These are phyloP conservation scores for Rhynchomys soricoides DNA, from an alignment of 2,113 vertebrate species.

Conservation along the genomic window DNA sequence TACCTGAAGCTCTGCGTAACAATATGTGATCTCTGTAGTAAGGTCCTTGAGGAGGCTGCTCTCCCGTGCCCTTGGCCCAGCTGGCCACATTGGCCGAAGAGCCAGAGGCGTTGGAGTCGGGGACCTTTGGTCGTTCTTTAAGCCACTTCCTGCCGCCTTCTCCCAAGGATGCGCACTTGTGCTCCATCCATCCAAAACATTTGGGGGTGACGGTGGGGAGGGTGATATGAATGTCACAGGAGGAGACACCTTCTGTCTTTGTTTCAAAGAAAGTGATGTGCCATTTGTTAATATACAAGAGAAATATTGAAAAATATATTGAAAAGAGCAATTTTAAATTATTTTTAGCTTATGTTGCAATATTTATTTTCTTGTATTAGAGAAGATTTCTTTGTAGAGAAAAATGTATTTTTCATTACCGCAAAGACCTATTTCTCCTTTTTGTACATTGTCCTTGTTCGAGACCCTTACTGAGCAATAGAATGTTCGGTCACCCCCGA, in stretches of 20 bases:
- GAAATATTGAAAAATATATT: constrained; percentile 99
- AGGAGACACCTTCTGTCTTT: constrained; percentile 96
- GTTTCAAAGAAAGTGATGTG: constrained; percentile 99
- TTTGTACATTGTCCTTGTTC: constrained; percentile 99
- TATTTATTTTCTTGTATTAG: constrained; percentile 99
- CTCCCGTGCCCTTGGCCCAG: neutral
- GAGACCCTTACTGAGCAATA: constrained; percentile 98
- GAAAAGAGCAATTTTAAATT: constrained; percentile 99
- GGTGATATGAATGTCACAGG: constrained; percentile 97
- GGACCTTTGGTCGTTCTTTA: constrained; percentile 85
- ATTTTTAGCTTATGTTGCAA: constrained; percentile 99
- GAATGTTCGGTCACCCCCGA: constrained; percentile 89
- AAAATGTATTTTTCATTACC: constrained; percentile 99
- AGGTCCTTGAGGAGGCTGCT: constrained; percentile 5
- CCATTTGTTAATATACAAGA: constrained; percentile 99
- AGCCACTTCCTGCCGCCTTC: constrained; percentile 77
- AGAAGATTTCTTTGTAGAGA: constrained; percentile 99
- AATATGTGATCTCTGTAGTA: neutral
- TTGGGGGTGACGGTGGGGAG: constrained; percentile 83
- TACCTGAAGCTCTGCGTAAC: neutral
- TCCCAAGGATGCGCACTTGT: constrained; percentile 84
- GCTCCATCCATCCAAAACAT: constrained; percentile 90
- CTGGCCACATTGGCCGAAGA: constrained; percentile 73
- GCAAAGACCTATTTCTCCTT: constrained; percentile 99
- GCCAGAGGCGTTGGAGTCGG: constrained; percentile 56